Conservation (phyloP, 2,797 vertebrate species). For the Neosilurus mollespiculum region DNA sequence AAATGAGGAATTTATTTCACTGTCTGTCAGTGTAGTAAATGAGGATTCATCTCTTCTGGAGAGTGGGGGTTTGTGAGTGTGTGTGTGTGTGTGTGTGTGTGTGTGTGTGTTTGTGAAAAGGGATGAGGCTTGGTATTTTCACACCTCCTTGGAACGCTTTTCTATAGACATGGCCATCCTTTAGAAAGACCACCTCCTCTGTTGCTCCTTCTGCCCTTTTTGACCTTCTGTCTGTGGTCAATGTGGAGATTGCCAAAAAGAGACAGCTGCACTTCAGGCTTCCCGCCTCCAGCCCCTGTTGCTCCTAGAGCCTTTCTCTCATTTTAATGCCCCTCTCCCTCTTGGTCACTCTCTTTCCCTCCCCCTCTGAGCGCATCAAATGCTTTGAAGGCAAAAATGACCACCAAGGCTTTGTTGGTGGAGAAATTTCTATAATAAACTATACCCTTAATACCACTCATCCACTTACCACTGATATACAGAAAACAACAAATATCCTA, state of each 20-base stretch:
- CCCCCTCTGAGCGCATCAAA: constrained; percentile 27
- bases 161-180: constrained; percentile 53
- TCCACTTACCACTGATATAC: neutral
- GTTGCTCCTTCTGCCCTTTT: constrained; percentile 57
- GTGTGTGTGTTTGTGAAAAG: constrained; percentile 40
- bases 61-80: constrained; percentile 18
- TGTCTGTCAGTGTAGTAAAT: constrained; percentile 47
- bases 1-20: constrained; percentile 48
- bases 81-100: constrained; percentile 42
- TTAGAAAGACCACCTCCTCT: constrained; percentile 61
- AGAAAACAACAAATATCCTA: neutral
- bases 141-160: constrained; percentile 49
- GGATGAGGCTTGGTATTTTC: constrained; percentile 50
- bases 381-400: constrained; percentile 30
- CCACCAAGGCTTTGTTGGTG: constrained; percentile 23
- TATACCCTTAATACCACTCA: neutral
- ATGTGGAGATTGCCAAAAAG: constrained; percentile 59
- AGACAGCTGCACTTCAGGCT: constrained; percentile 60
- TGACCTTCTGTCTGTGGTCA: constrained; percentile 61
- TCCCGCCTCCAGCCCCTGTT: constrained; percentile 50
- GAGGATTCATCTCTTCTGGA: constrained; percentile 45
- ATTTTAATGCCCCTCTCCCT: constrained; percentile 28
- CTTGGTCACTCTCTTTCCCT: constrained; percentile 26
- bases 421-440: neutral
- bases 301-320: constrained; percentile 44